phyloP scores from a whole-genome alignment of 2,888 invertebrate species.

The Lepidocyrtoides sp. region DNA sequence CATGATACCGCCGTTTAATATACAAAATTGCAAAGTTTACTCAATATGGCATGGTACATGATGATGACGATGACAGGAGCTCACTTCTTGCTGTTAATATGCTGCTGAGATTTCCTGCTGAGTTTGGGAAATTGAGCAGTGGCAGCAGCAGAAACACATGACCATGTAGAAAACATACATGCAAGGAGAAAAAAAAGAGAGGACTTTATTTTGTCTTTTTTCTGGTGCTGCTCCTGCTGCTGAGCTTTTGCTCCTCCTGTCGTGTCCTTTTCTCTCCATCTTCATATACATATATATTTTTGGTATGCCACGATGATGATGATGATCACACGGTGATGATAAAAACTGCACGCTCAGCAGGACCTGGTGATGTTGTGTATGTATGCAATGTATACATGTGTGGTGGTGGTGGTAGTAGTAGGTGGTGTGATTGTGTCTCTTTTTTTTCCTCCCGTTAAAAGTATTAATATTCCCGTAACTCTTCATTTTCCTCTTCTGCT shows the following conservation, averaged over 20 bases:
- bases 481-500: conserved; percentile 15
- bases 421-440: not conserved
- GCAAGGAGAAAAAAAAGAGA: conserved; percentile 3
- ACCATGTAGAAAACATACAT: conserved; percentile 6
- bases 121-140: conserved; percentile 83
- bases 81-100: conserved; percentile 70
- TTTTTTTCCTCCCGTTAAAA: conserved; percentile 13
- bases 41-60: not conserved
- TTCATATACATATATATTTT: not conserved
- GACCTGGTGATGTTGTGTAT: conserved; percentile 39
- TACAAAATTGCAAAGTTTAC: conserved; percentile 45
- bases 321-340: conserved; percentile 45
- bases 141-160: conserved; percentile 24
- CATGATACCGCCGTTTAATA: not conserved
- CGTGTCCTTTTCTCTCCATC: not conserved
- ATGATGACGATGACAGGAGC: conserved; percentile 71
- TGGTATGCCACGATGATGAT: conserved; percentile 28
- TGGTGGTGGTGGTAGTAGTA: too few relatives aligned
- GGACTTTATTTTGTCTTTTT: conserved; percentile 39
- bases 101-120: conserved; percentile 83
- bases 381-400: conserved; percentile 19
- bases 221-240: not conserved
- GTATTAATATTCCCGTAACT: conserved; percentile 46
- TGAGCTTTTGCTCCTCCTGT: not conserved
- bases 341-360: conserved; percentile 77